Evolutionary conservation across 2,888 invertebrate species (phyloP).

Genomic region (Yponomeuta malinellus): DNA sequence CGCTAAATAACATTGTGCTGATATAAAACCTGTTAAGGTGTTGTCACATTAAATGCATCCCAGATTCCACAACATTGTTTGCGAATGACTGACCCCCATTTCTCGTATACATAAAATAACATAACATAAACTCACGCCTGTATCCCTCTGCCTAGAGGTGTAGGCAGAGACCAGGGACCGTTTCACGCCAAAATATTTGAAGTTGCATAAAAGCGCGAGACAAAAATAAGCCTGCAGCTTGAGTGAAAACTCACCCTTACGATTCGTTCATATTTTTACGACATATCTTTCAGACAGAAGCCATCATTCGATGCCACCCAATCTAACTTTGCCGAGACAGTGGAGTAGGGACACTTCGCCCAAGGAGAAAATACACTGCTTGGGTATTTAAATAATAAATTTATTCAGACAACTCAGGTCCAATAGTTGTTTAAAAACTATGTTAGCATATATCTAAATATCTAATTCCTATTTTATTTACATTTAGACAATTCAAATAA

Average conservation of each 20-base stretch:
- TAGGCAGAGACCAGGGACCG: too few species aligned
- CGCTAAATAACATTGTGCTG: conserved; percentile 11
- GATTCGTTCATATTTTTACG: conserved; percentile 15
- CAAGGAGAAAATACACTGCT: conserved; percentile 48
- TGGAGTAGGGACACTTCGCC: conserved; percentile 20
- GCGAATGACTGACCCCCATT: too few species aligned
- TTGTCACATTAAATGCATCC: not conserved
- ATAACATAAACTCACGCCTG: too few species aligned
- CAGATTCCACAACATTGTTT: not conserved
- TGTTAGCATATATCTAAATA: too few species aligned
- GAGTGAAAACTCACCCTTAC: not conserved
- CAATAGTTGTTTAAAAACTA: too few species aligned
- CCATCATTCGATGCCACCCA: conserved; percentile 24
- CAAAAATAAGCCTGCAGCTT: not conserved
- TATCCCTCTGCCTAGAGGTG: too few species aligned
- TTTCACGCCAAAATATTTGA: too few species aligned
- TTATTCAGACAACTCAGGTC: too few species aligned
- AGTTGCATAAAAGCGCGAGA: not conserved
- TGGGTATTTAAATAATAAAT: conserved; percentile 22
- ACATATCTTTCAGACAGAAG: conserved; percentile 18
- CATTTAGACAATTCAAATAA: too few species aligned
- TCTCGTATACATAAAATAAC: too few species aligned
- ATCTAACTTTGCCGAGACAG: conserved; percentile 25
- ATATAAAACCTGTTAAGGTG: not conserved
- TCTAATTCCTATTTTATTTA: too few species aligned